These are phyloP conservation scores for Bombus sylvicola DNA, from an alignment of 1,140 invertebrate genomes.

Conservation along the genomic window DNA sequence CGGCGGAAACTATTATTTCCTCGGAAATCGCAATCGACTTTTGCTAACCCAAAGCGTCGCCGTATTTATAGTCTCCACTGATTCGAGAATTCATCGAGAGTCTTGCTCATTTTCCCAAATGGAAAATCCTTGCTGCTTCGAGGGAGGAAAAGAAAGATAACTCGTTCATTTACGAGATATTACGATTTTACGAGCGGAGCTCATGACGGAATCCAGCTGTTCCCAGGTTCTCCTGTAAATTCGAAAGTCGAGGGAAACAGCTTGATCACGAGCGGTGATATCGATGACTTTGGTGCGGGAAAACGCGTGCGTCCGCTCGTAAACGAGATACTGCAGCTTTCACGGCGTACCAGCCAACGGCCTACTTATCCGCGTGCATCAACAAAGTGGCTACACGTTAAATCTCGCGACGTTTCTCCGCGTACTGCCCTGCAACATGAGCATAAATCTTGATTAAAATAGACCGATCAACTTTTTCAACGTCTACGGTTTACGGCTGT, in stretches of 20 bases:
- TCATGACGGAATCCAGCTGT: too few species aligned
- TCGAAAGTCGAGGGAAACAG: constrained; percentile 30
- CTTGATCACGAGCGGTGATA: constrained; percentile 68
- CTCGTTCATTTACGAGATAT: background rate
- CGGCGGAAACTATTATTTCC: background rate
- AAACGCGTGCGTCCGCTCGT: constrained; percentile 35
- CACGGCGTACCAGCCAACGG: constrained; percentile 10
- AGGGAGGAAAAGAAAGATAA: background rate
- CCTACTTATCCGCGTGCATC: background rate
- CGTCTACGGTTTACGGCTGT: background rate
- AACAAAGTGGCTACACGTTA: background rate
- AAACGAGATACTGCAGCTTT: constrained; percentile 58
- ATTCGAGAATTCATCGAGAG: background rate
- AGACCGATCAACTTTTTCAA: background rate
- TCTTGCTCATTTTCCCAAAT: background rate
- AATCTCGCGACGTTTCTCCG: background rate
- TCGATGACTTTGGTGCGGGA: constrained; percentile 66
- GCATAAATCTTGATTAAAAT: constrained; percentile 25
- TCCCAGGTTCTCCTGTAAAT: constrained; percentile 2
- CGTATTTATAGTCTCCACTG: background rate
- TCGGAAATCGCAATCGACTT: background rate
- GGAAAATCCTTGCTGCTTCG: background rate
- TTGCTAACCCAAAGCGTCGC: background rate
- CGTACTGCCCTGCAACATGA: too few species aligned
- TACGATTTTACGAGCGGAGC: background rate